phyloP scores from a whole-genome alignment of 2,113 vertebrate genomes.

The Aphelocoma coerulescens region DNA sequence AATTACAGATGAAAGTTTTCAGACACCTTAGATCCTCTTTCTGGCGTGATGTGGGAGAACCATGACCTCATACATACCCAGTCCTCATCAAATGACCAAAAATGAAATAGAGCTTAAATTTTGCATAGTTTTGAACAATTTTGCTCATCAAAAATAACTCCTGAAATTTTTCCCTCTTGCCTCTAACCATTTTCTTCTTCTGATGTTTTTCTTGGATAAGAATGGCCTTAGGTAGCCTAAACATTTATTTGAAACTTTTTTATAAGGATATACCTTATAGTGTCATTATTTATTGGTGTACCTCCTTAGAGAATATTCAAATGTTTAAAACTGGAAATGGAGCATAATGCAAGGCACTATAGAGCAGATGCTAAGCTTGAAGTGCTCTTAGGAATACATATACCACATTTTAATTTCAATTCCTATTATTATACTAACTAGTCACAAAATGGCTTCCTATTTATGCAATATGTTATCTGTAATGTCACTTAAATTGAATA shows the following conservation, averaged over 20 bases:
- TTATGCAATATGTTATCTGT: conserved; percentile 75
- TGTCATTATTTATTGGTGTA: background rate
- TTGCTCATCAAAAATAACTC: background rate
- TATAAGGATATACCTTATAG: background rate
- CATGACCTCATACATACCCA: background rate
- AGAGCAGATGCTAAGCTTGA: conserved; percentile 62
- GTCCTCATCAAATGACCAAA: background rate
- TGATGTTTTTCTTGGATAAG: background rate
- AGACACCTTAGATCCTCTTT: background rate
- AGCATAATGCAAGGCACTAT: conserved; percentile 36
- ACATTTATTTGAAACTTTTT: background rate
- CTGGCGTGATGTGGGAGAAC: rapidly evolving
- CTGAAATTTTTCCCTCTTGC: background rate
- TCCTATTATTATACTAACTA: conserved; percentile 75
- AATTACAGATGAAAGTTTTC: background rate
- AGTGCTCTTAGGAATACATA: conserved; percentile 66
- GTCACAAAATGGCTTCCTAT: conserved; percentile 74
- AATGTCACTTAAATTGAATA: conserved; percentile 78
- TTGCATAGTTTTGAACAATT: background rate
- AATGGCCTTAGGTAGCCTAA: background rate
- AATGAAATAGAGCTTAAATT: background rate
- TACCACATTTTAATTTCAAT: conserved; percentile 71
- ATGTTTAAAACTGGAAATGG: conserved; percentile 44
- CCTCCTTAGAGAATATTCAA: conserved; percentile 37
- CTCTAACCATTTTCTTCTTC: background rate